phyloP scores from a whole-genome alignment of 1,140 invertebrate species.

The Orchesella cincta region DNA sequence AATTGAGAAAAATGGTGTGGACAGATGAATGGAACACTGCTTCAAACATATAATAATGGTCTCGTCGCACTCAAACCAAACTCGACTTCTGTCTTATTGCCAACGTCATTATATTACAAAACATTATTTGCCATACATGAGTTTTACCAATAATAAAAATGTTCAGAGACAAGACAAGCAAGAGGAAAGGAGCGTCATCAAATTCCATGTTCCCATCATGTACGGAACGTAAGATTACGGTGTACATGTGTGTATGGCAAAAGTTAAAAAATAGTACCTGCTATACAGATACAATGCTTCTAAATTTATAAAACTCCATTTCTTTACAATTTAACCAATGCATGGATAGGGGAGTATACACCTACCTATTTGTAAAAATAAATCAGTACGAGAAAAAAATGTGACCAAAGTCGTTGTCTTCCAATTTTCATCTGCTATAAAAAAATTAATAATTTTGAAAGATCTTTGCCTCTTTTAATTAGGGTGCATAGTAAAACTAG shows the following conservation, averaged over 20 bases:
- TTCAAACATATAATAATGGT: conserved; percentile 9
- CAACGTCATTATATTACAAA: neutral
- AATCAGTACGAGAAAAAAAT: no score
- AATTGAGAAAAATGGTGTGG: conserved; percentile 24
- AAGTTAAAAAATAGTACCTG: no score
- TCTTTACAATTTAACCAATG: no score
- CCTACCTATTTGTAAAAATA: no score
- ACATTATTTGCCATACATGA: neutral
- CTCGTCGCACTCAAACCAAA: neutral
- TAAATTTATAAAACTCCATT: no score
- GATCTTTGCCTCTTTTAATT: no score
- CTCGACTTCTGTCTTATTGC: neutral
- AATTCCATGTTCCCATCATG: neutral
- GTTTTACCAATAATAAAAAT: conserved; percentile 14
- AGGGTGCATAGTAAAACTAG: no score
- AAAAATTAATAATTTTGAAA: no score
- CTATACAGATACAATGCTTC: no score
- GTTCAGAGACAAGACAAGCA: neutral
- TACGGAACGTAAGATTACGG: neutral
- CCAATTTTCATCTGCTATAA: no score
- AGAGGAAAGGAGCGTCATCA: neutral
- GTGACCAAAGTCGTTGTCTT: no score
- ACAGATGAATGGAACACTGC: conserved; percentile 16
- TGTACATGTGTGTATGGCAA: neutral
- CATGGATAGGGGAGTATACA: no score